Evolutionary conservation across 2,888 invertebrate genomes (phyloP), one percentile per base, ranked within the genome.

Genomic region (Sesamia inferens): DNA sequence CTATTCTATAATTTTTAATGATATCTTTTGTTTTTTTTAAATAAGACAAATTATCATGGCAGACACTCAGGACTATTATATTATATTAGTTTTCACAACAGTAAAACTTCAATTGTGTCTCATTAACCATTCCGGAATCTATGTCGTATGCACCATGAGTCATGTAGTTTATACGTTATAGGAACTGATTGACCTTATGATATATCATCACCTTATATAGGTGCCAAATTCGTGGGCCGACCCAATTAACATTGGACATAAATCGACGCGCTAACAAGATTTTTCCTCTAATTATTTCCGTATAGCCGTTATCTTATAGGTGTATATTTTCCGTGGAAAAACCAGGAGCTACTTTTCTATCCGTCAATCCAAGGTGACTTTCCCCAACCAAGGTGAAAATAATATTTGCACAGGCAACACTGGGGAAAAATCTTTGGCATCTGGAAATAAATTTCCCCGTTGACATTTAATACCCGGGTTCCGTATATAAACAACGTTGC

Each of bases 401-500:
- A 75, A 79, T 86, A 79, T 78, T 82, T 79, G 58, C 74, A 71
- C 22, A 68, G 63, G 44, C 75, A 77, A 72, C 74, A 71, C 65
- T n/a, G 59, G n/a, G 42, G 47, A 65, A 67, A 71, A 71, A 77
- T 77, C 65, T 68, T 81, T 70, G 69, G 42, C 57, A 86, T 74
- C 72, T 74, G 55, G 54, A 76, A 76, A 85, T 71, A 79, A 78
- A 86, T 76, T 75, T 78, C 42, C 64, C 67, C 65, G 76, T 71
- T 83, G 80, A 79, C 79, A 77, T 81, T 81, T 83, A 83, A 84
- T 82, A 79, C 72, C 59, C 66, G 22, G 74, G 72, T 65, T 39
- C 61, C 66, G 65, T 76, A 79, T 80, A 80, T 85, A 88, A 88
- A 90, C 88, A 89, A 88, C 84, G 79, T 65, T 79, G 85, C 78